phyloP scores from a whole-genome alignment of 2,797 vertebrate species.

The Erpetoichthys calabaricus region DNA sequence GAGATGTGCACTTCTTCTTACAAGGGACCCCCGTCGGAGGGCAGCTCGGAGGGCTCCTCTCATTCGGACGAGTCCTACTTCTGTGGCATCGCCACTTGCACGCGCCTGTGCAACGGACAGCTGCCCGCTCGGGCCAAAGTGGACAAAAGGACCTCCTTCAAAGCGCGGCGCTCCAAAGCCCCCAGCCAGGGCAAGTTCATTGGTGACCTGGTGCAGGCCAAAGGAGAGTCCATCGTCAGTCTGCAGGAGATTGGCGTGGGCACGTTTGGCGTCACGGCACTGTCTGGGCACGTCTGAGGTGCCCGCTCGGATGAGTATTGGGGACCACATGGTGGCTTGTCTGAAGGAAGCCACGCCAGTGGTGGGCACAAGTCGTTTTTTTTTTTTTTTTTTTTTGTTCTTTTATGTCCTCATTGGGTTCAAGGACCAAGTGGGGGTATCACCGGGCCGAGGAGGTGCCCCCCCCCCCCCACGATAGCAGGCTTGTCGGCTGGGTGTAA shows the following conservation, averaged over 20 bases:
- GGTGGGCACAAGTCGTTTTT: too few relatives aligned
- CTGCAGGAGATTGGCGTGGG: slow-evolving; percentile 78
- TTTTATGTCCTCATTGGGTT: too few relatives aligned
- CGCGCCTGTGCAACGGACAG: slow-evolving; percentile 66
- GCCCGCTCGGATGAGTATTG: slow-evolving; percentile 2
- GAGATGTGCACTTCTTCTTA: slow-evolving; percentile 54
- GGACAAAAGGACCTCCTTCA: slow-evolving; percentile 76
- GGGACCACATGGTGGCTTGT: too few relatives aligned
- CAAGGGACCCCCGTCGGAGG: slow-evolving; percentile 67
- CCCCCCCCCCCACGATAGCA: slow-evolving; percentile 24
- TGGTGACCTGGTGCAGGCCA: slow-evolving; percentile 65
- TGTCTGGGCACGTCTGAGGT: slow-evolving; percentile 80
- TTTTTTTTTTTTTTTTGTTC: too few relatives aligned
- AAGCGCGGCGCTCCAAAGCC: slow-evolving; percentile 66
- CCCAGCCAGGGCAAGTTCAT: slow-evolving; percentile 58
- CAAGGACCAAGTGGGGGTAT: too few relatives aligned
- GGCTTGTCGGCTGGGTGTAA: slow-evolving; percentile 48
- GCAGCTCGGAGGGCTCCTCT: slow-evolving; percentile 75
- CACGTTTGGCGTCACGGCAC: slow-evolving; percentile 69
- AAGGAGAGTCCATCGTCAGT: slow-evolving; percentile 61
- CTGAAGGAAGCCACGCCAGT: too few relatives aligned
- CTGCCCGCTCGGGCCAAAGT: slow-evolving; percentile 62
- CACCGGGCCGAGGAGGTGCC: slow-evolving; percentile 8
- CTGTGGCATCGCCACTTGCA: slow-evolving; percentile 60
- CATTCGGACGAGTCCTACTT: slow-evolving; percentile 83